Evolutionary conservation across 1,140 invertebrate species (phyloP).

Genomic region (Acromyrmex charruanus): DNA sequence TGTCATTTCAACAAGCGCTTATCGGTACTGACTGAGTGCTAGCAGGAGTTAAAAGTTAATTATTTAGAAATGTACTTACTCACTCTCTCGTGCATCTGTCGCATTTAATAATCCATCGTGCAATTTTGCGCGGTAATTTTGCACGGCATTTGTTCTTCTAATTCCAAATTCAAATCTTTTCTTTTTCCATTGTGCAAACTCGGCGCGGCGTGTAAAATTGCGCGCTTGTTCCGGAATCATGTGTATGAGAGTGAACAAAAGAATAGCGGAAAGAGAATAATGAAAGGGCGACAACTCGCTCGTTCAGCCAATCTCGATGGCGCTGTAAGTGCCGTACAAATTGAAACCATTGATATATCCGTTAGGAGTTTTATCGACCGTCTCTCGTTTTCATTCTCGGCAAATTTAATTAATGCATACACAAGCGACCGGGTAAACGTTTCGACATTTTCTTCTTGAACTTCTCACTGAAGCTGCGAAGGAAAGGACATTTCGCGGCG

Average conservation of each 20-base stretch:
- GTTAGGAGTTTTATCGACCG: neutral
- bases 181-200: conserved; percentile 28
- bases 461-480: too few species aligned
- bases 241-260: conserved; percentile 42
- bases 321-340: conserved; percentile 21
- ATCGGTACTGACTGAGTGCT: neutral
- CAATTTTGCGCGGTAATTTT: conserved; percentile 46
- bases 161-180: conserved; percentile 32
- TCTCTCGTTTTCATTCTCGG: neutral
- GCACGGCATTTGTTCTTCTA: conserved; percentile 60
- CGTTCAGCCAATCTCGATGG: conserved; percentile 40
- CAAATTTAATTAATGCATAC: conserved; percentile 45
- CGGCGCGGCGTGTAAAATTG: conserved; percentile 40
- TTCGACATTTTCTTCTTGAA: neutral
- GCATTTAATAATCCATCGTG: conserved; percentile 66
- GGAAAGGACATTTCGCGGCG: neutral
- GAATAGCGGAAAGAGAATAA: conserved; percentile 42
- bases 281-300: conserved; percentile 11
- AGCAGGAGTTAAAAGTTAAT: conserved; percentile 57
- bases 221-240: conserved; percentile 40
- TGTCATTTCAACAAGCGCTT: conserved; percentile 60
- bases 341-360: conserved; percentile 46
- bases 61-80: conserved; percentile 65
- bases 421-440: neutral
- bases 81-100: conserved; percentile 14